phyloP scores from a whole-genome alignment of 2,888 invertebrate species.

The Melanostoma scalare region DNA sequence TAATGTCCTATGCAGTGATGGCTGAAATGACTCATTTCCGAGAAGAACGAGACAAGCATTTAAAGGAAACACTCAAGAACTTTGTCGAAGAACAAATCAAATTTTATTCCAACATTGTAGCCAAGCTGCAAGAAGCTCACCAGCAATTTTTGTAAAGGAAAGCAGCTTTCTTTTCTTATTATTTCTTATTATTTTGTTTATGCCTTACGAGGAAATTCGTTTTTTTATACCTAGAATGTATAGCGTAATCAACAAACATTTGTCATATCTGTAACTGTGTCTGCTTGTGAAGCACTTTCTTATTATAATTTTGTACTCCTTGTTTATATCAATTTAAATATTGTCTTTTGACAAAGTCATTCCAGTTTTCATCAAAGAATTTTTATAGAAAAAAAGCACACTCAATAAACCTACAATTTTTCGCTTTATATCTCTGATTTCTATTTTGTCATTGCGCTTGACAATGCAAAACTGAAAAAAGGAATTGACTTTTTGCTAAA shows the following conservation, averaged over 20 bases:
- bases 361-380: slow-evolving; percentile 2
- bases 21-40: slow-evolving; percentile 98
- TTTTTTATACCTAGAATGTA: neutral
- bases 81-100: slow-evolving; percentile 94
- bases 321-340: neutral
- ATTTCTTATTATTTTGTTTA: slow-evolving; percentile 20
- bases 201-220: neutral
- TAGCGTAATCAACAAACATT: neutral
- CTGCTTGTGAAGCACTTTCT: slow-evolving; percentile 1
- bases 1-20: slow-evolving; percentile 95
- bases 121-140: slow-evolving; percentile 86
- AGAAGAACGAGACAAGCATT: slow-evolving; percentile 91
- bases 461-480: too few relatives aligned
- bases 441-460: too few relatives aligned
- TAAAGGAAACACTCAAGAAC: slow-evolving; percentile 92
- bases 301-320: neutral
- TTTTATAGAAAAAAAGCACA: neutral
- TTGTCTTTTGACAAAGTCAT: slow-evolving; percentile 3
- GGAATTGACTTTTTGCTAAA: too few relatives aligned
- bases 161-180: slow-evolving; percentile 30
- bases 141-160: slow-evolving; percentile 81
- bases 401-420: neutral
- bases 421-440: too few relatives aligned
- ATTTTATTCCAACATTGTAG: slow-evolving; percentile 94
- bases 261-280: slow-evolving; percentile 8